Percentiles rank a stretch among this genome's conserved stretches.
Conservation (phyloP, 1,140 invertebrate species). For the Calephelis virginiensis region DNA sequence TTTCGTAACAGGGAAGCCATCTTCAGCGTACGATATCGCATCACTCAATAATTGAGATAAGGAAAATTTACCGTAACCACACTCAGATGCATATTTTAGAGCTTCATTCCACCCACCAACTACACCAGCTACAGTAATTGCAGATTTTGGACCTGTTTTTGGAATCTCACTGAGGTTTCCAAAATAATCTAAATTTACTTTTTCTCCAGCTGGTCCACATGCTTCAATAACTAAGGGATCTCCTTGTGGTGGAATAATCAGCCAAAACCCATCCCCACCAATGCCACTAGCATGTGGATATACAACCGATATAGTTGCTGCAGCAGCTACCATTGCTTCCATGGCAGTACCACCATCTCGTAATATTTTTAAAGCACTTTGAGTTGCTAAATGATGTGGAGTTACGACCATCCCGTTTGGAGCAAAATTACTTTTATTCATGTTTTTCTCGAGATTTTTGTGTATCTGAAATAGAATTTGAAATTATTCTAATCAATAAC, state of each 20-base stretch:
- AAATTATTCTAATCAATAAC: neutral
- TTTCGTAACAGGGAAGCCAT: constrained; percentile 53
- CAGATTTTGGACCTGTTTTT: constrained; percentile 49
- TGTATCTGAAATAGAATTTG: neutral
- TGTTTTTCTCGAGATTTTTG: constrained; percentile 19
- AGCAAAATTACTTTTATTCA: constrained; percentile 50
- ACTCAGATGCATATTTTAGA: constrained; percentile 57
- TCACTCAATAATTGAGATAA: constrained; percentile 50
- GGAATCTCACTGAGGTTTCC: constrained; percentile 45
- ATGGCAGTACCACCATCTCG: constrained; percentile 62
- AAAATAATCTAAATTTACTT: constrained; percentile 50
- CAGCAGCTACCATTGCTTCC: constrained; percentile 62
- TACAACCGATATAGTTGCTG: constrained; percentile 61
- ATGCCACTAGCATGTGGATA: constrained; percentile 67
- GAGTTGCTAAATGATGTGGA: constrained; percentile 63
- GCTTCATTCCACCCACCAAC: constrained; percentile 65
- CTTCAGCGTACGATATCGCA: constrained; percentile 60
- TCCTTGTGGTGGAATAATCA: constrained; percentile 57
- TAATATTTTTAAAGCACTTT: constrained; percentile 58
- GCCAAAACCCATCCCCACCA: constrained; percentile 65
- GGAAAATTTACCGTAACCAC: constrained; percentile 53
- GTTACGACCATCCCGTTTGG: constrained; percentile 63
- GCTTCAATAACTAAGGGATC: constrained; percentile 62
- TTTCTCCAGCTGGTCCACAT: constrained; percentile 56
- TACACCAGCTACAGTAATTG: constrained; percentile 61